These are phyloP conservation scores for Cecropterus lyciades DNA, from an alignment of 1,140 invertebrate genomes.

Conservation along the genomic window DNA sequence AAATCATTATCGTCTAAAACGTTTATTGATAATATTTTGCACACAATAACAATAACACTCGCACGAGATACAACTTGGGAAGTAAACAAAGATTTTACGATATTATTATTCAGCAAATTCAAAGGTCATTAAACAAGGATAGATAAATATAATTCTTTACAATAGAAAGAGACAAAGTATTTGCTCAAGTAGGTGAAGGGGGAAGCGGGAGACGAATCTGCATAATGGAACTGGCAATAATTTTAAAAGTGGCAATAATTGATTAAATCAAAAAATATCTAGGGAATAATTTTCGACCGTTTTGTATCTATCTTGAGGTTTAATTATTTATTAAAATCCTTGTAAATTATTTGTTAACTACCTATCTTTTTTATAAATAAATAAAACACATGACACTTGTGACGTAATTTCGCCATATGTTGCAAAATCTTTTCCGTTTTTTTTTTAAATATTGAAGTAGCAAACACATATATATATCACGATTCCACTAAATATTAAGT, in stretches of 20 bases:
- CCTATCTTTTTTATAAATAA: too few relatives aligned
- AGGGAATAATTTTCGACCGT: background rate
- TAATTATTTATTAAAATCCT: too few relatives aligned
- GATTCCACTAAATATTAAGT: too few relatives aligned
- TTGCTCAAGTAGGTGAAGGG: conserved; percentile 49
- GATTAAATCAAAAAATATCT: background rate
- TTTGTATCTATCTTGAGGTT: background rate
- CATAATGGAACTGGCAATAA: conserved; percentile 12
- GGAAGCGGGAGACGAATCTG: conserved; percentile 41
- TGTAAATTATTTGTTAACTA: too few relatives aligned
- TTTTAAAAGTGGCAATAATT: background rate
- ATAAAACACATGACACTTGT: too few relatives aligned
- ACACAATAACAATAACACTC: conserved; percentile 83
- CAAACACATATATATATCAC: too few relatives aligned
- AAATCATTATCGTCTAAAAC: conserved; percentile 23
- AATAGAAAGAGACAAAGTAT: conserved; percentile 54
- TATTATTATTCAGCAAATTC: conserved; percentile 81
- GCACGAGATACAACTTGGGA: conserved; percentile 68
- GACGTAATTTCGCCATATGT: too few relatives aligned
- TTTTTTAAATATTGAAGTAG: too few relatives aligned
- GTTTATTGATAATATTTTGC: conserved; percentile 52
- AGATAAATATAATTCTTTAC: conserved; percentile 41
- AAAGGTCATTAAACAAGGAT: conserved; percentile 76
- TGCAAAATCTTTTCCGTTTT: too few relatives aligned
- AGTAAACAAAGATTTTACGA: conserved; percentile 82